phyloP scores from a whole-genome alignment of 1,140 invertebrate species.

The Caenorhabditis inopinata region DNA sequence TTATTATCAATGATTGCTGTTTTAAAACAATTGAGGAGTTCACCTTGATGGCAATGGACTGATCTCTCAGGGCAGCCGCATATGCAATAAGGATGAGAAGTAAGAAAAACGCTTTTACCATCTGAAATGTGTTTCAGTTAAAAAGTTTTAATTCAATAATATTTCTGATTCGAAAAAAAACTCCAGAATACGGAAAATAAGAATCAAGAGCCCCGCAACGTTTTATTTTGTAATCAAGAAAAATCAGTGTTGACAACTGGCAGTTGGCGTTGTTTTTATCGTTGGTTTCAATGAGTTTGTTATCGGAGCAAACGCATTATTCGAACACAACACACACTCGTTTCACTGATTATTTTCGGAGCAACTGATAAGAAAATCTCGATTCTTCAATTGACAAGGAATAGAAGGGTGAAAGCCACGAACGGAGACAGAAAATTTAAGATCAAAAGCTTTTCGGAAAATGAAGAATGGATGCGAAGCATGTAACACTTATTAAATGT shows the following conservation, averaged over 20 bases:
- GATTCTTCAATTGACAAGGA: neutral
- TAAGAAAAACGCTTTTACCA: constrained; percentile 10
- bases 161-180: no score
- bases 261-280: neutral
- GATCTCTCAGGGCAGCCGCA: constrained; percentile 29
- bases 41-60: constrained; percentile 19
- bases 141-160: no score
- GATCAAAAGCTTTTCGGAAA: no score
- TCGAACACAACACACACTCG: neutral
- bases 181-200: no score
- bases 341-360: neutral
- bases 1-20: no score
- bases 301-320: neutral
- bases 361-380: neutral
- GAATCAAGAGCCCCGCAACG: no score
- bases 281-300: neutral
- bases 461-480: no score
- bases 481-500: no score
- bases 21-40: no score
- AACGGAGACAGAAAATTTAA: no score
- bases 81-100: constrained; percentile 13
- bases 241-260: neutral
- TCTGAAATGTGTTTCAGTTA: no score
- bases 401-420: neutral
- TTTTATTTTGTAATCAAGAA: no score